Percentiles rank a stretch among this genome's conserved stretches.
Conservation (phyloP, 2,113 vertebrate genomes). For the Protomyctophum bolini region DNA sequence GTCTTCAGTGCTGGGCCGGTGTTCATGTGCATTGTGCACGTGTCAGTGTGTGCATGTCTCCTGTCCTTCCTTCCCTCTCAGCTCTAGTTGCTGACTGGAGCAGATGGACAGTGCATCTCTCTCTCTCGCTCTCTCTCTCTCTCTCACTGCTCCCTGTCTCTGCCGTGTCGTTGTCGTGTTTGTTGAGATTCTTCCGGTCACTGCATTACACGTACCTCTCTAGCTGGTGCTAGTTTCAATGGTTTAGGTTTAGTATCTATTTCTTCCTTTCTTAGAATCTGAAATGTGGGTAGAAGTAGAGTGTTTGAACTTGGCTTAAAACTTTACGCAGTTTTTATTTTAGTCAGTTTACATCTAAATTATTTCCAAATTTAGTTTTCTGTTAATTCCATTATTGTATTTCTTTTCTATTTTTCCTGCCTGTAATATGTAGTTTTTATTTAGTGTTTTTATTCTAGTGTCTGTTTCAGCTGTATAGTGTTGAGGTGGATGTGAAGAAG, state of each 20-base stretch:
- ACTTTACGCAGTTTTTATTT: too few relatives aligned
- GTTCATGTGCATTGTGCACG: background rate
- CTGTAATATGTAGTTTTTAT: too few relatives aligned
- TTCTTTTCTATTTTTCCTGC: too few relatives aligned
- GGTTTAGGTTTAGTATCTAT: background rate
- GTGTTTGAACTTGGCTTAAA: too few relatives aligned
- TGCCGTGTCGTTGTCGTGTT: background rate
- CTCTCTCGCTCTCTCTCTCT: slow-evolving; percentile 13
- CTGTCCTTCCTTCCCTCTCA: slow-evolving; percentile 37
- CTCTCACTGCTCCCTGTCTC: slow-evolving; percentile 16
- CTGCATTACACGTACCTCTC: background rate
- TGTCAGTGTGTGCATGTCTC: background rate
- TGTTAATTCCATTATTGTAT: too few relatives aligned
- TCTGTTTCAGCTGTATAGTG: slow-evolving; percentile 12
- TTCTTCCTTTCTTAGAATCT: background rate
- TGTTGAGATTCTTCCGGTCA: slow-evolving; percentile 1
- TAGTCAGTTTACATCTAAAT: too few relatives aligned
- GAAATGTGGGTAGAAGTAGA: background rate
- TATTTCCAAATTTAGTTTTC: too few relatives aligned
- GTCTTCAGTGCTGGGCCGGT: background rate
- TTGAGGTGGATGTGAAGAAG: slow-evolving; percentile 20
- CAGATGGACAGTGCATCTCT: slow-evolving; percentile 29
- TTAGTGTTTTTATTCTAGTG: background rate
- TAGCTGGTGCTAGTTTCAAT: background rate
- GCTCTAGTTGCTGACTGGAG: slow-evolving; percentile 40